Percentiles rank a stretch among this genome's conserved stretches.
phyloP scores from a whole-genome alignment of 1,140 invertebrate genomes.

The Gonioctena quinquepunctata region DNA sequence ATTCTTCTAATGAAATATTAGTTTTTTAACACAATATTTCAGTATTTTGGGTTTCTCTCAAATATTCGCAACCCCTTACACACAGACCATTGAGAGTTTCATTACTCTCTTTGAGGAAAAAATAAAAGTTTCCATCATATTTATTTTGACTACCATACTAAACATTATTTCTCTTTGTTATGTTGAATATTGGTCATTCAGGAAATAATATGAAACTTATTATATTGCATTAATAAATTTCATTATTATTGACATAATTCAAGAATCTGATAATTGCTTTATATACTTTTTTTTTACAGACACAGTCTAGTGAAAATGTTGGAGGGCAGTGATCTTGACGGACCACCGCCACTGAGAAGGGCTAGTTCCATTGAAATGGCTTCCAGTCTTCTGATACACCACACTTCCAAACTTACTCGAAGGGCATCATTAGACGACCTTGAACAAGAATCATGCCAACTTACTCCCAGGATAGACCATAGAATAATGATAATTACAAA shows the following conservation, averaged over 20 bases:
- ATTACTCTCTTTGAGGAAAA: too few relatives aligned
- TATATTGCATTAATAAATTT: too few relatives aligned
- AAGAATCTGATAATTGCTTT: not conserved
- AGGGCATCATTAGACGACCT: conserved; percentile 77
- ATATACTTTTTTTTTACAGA: conserved; percentile 49
- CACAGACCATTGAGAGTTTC: too few relatives aligned
- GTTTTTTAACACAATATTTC: too few relatives aligned
- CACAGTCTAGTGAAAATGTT: conserved; percentile 78
- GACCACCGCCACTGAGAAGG: conserved; percentile 67
- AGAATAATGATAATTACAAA: conserved; percentile 74
- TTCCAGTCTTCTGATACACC: conserved; percentile 32
- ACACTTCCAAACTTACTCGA: conserved; percentile 61
- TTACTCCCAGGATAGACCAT: conserved; percentile 75
- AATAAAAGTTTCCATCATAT: too few relatives aligned
- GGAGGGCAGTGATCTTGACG: conserved; percentile 69
- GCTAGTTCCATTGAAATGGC: conserved; percentile 45
- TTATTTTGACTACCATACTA: too few relatives aligned
- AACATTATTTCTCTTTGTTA: too few relatives aligned
- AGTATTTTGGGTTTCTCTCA: too few relatives aligned
- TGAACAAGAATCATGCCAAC: conserved; percentile 74
- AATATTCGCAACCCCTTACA: too few relatives aligned
- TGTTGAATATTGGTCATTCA: too few relatives aligned
- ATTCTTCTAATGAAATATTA: too few relatives aligned
- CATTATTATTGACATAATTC: not conserved
- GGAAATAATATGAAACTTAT: too few relatives aligned